These are phyloP conservation scores for Corythucha ciliata DNA, from an alignment of 2,888 invertebrate genomes.

Conservation along the genomic window DNA sequence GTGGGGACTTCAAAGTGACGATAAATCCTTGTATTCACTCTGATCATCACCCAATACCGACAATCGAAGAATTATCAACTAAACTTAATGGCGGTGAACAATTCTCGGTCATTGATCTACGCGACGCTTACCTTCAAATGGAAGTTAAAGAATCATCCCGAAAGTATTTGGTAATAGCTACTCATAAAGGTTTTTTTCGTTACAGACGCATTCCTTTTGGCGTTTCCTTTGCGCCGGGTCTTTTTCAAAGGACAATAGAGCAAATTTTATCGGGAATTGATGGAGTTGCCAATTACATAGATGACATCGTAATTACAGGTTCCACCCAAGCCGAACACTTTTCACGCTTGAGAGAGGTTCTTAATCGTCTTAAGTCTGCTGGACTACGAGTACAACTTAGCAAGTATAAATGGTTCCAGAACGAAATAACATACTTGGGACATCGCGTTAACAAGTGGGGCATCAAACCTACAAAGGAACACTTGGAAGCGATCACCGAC, in stretches of 20 bases:
- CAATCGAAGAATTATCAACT: slow-evolving; percentile 3
- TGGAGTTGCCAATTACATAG: neutral
- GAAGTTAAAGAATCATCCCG: neutral
- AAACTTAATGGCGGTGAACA: slow-evolving; percentile 9
- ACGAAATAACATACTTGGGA: neutral
- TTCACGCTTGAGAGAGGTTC: neutral
- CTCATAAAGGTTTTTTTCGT: neutral
- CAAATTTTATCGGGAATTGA: neutral
- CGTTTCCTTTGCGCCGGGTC: neutral
- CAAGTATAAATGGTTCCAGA: neutral
- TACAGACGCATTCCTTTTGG: slow-evolving; percentile 1
- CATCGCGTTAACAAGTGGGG: neutral
- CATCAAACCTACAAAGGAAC: neutral
- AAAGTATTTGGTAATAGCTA: slow-evolving; percentile 3
- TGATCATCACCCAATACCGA: neutral
- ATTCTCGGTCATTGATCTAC: slow-evolving; percentile 6
- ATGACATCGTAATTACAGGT: slow-evolving; percentile 5
- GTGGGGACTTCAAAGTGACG: slow-evolving; percentile 2
- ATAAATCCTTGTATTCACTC: neutral
- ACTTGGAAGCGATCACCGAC: neutral
- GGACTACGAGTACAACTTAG: neutral
- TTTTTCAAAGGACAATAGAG: neutral
- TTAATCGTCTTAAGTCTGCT: neutral
- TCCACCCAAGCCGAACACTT: neutral
- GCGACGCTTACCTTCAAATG: neutral